phyloP scores from a whole-genome alignment of 2,113 vertebrate species.

The Australoheros scitulus region DNA sequence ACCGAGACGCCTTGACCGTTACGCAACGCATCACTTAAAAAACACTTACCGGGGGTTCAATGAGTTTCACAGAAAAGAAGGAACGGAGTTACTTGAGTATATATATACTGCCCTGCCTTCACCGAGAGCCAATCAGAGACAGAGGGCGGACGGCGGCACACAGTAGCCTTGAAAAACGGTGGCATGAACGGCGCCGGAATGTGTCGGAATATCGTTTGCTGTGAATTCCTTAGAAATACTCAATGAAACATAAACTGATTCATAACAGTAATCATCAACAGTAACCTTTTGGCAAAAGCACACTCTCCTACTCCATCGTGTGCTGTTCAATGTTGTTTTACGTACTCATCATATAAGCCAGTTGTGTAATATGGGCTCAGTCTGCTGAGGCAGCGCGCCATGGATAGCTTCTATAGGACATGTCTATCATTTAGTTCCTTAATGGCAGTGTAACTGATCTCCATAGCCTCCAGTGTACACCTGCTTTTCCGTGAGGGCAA shows the following conservation, averaged over 20 bases:
- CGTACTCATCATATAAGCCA: neutral
- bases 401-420: neutral
- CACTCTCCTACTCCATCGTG: neutral
- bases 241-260: neutral
- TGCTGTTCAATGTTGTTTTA: neutral
- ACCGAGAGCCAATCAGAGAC: conserved; percentile 66
- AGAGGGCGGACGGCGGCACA: conserved; percentile 40
- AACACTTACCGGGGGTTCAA: conserved; percentile 40
- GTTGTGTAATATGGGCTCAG: conserved; percentile 19
- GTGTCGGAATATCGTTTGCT: neutral
- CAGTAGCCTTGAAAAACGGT: conserved; percentile 8
- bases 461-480: neutral
- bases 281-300: neutral
- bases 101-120: conserved; percentile 70
- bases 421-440: neutral
- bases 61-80: conserved; percentile 41
- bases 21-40: neutral
- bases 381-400: neutral
- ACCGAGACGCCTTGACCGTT: neutral
- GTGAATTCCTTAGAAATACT: neutral
- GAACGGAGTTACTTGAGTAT: conserved; percentile 17
- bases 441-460: neutral
- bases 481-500: neutral
- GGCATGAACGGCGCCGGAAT: neutral
- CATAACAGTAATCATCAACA: neutral